Conservation (phyloP, 2,888 invertebrate genomes). For the Lasioglossum figueresi region DNA sequence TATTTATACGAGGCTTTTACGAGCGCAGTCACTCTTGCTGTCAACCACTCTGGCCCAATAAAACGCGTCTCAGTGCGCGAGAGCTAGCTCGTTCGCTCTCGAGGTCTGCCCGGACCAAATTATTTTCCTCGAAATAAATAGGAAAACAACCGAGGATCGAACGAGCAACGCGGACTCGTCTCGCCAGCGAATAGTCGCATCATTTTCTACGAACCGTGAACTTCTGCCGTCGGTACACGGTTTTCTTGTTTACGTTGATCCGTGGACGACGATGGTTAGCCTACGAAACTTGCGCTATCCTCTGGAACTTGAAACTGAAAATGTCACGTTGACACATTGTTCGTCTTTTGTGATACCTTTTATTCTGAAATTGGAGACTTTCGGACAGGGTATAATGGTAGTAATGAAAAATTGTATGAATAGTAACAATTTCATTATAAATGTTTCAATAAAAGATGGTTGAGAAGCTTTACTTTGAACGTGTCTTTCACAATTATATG, state of each 20-base stretch:
- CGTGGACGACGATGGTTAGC: background rate
- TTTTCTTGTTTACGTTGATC: background rate
- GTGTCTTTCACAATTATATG: too few relatives aligned
- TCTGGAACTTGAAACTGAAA: background rate
- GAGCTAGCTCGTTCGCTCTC: slow-evolving; percentile 37
- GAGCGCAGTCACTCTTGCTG: slow-evolving; percentile 65
- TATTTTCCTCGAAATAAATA: slow-evolving; percentile 50
- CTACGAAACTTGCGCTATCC: background rate
- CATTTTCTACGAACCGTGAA: background rate
- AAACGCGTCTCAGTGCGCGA: slow-evolving; percentile 48
- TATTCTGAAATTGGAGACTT: too few relatives aligned
- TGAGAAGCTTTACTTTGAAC: too few relatives aligned
- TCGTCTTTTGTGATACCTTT: too few relatives aligned
- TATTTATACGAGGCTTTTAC: slow-evolving; percentile 77
- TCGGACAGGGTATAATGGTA: too few relatives aligned
- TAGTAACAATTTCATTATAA: too few relatives aligned
- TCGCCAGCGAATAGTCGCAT: background rate
- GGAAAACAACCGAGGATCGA: slow-evolving; percentile 15
- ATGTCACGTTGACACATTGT: background rate
- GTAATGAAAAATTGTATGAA: too few relatives aligned
- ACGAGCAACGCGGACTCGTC: background rate
- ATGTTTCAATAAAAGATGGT: too few relatives aligned
- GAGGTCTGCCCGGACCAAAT: slow-evolving; percentile 46
- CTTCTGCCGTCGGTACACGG: background rate
- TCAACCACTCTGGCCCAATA: slow-evolving; percentile 61